These are phyloP conservation scores for Mormyrus hasselquistii DNA, from an alignment of 2,797 vertebrate species.

Conservation along the genomic window DNA sequence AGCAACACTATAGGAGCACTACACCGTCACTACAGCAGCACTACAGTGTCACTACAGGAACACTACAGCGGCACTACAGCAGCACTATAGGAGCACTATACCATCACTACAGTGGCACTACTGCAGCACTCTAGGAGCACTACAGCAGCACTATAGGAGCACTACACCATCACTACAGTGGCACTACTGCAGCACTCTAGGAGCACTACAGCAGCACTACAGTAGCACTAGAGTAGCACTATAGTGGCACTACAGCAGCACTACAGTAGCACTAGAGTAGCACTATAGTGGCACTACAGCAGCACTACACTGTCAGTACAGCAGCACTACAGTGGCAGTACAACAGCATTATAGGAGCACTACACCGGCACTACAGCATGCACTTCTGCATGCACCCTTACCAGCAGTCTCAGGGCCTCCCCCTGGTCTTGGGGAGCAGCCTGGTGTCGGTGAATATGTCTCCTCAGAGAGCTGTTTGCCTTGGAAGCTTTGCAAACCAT, in stretches of 20 bases:
- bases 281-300: background rate
- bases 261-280: too few species aligned
- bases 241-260: background rate
- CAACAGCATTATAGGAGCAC: background rate
- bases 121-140: too few species aligned
- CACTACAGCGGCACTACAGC: too few species aligned
- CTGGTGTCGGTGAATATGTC: background rate
- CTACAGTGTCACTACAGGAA: too few species aligned
- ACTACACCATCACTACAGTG: background rate
- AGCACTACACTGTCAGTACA: background rate
- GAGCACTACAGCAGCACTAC: too few species aligned
- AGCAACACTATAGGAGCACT: too few species aligned
- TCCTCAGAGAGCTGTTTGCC: background rate
- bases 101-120: background rate
- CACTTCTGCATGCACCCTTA: background rate
- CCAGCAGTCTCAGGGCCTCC: background rate
- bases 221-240: too few species aligned
- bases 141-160: rapidly evolving
- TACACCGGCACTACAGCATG: background rate
- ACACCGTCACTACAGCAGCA: background rate
- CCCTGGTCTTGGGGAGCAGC: background rate
- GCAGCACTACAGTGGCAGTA: background rate
- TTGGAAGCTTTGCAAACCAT: constrained; percentile 13
- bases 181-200: too few species aligned
- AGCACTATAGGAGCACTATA: too few species aligned